Evolutionary conservation across 2,113 vertebrate genomes (phyloP), one percentile per base, ranked within the genome.

Genomic region (Zingel zingel): DNA sequence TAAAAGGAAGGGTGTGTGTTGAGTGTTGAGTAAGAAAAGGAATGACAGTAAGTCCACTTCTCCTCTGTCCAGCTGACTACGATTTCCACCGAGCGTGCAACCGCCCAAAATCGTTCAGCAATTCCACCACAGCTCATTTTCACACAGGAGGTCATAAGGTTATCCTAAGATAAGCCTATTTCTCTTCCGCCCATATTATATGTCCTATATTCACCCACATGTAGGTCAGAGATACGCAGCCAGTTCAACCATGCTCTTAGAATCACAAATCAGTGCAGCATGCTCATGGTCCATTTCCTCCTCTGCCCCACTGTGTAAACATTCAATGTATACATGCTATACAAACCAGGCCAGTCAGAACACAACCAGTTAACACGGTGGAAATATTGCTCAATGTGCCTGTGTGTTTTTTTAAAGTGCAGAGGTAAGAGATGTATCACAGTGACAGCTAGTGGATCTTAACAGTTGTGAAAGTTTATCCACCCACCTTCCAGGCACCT

Each of bases 311-410:
- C 82, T 86, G 61, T 85, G 77, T 74, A 84, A 90, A 90, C 81
- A 82, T 0, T 36, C 72, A 83, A 70, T 81, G 53, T 58, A 83
- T 27, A 85, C 80, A 80, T 5, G 50, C 59, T 54, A 72, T 53
- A 59, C 74, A 82, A 83, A 80, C 81, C 73, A 69, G 74, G 53
- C 79, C 81, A 81, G 75, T 77, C 47, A 74, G 69, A 87, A 79
- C 65, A 77, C 82, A 85, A 77, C 71, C 67, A 62, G 78, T 81
- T 57, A 59, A 85, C 45, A 82, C 79, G 68, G 33, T 82, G 81
- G 80, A 93, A 88, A 86, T 39, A 87, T 92, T 93, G 87, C 87
- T 82, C 76, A 93, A 91, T 78, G 39, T 25, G 27, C 54, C 54
- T 74, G 27, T 51, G 62, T 70, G 45, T 74, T 80, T 68, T 64